Percentiles rank a stretch among this genome's conserved stretches.
phyloP scores from a whole-genome alignment of 2,888 invertebrate species.

The Drosophila macrospina region DNA sequence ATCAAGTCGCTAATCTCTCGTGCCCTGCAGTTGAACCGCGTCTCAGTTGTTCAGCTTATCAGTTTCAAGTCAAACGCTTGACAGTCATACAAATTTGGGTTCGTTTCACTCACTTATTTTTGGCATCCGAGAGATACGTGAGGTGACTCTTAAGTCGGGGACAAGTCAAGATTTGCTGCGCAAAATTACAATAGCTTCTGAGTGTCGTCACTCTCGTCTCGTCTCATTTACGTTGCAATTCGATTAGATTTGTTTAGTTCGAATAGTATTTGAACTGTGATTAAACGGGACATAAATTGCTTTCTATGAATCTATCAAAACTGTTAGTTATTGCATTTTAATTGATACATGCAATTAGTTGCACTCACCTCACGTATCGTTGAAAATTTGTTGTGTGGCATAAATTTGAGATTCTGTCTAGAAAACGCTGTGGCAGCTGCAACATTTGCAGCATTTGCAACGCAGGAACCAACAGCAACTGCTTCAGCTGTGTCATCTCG shows the following conservation, averaged over 20 bases:
- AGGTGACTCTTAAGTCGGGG: slow-evolving; percentile 19
- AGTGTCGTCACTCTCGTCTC: slow-evolving; percentile 10
- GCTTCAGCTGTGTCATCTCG: slow-evolving; percentile 23
- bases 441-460: slow-evolving; percentile 34
- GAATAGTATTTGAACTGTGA: slow-evolving; percentile 5
- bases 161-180: slow-evolving; percentile 24
- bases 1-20: neutral
- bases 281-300: slow-evolving; percentile 54
- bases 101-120: slow-evolving; percentile 27
- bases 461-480: slow-evolving; percentile 22
- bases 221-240: slow-evolving; percentile 20
- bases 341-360: neutral
- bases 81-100: slow-evolving; percentile 27
- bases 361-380: slow-evolving; percentile 45
- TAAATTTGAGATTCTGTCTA: slow-evolving; percentile 23
- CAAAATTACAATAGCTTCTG: slow-evolving; percentile 16
- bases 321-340: neutral
- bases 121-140: slow-evolving; percentile 39
- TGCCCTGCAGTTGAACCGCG: slow-evolving; percentile 22
- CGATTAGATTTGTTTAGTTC: slow-evolving; percentile 16
- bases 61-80: slow-evolving; percentile 25
- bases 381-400: slow-evolving; percentile 47
- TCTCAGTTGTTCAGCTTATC: slow-evolving; percentile 11
- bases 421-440: slow-evolving; percentile 42
- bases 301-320: slow-evolving; percentile 48